Percentiles rank a stretch among this genome's conserved stretches.
Conservation (phyloP, 2,797 vertebrate species). For the Coccyzus lansbergi region DNA sequence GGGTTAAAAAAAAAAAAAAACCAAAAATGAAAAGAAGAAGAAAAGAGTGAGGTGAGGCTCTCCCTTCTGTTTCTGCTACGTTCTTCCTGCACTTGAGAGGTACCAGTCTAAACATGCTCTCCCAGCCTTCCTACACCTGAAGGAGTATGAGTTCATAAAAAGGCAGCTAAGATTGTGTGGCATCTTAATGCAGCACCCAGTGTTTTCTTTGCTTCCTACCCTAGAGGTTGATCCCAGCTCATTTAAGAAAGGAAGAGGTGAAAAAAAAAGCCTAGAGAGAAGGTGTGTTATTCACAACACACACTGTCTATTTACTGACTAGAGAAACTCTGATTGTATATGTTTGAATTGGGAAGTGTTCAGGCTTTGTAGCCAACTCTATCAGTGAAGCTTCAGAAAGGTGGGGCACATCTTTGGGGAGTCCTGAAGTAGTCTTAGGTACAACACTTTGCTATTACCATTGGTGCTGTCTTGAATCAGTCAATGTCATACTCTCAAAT, state of each 20-base stretch:
- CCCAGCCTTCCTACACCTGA: neutral
- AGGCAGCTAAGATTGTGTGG: neutral
- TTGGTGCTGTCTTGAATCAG: neutral
- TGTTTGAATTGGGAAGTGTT: neutral
- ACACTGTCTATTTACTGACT: neutral
- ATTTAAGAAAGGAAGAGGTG: neutral
- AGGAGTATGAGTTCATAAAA: conserved; percentile 22
- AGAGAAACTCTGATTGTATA: neutral
- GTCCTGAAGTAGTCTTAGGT: neutral
- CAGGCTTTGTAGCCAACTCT: neutral
- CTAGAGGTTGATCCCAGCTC: neutral
- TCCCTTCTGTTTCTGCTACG: neutral
- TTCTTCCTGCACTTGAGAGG: neutral
- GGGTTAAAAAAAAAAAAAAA: too few species aligned
- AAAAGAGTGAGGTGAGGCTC: neutral
- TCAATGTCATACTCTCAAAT: neutral
- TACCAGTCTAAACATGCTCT: conserved; percentile 30
- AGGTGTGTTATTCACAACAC: neutral
- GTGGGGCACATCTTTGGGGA: neutral
- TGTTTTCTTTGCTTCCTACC: neutral
- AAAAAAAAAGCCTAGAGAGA: neutral
- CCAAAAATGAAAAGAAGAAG: neutral
- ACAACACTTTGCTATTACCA: neutral
- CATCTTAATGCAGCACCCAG: neutral
- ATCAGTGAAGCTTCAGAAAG: neutral